A percentile compares a stretch with the other conserved stretches of the same genome.
Conservation (phyloP, 2,888 invertebrate genomes). For the Erebia epiphron region DNA sequence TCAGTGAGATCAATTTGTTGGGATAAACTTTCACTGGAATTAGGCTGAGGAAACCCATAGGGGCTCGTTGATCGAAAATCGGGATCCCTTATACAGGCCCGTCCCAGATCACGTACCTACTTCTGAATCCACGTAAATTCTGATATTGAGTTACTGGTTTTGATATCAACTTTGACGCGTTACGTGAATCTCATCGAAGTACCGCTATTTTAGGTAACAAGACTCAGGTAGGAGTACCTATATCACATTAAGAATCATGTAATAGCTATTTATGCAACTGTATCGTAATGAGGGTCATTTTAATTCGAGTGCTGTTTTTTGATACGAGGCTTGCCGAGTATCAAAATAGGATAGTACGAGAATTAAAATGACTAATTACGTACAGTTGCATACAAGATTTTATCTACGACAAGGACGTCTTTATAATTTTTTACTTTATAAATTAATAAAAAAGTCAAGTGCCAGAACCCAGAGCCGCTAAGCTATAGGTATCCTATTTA, state of each 20-base stretch:
- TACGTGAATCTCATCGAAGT: slow-evolving; percentile 16
- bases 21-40: slow-evolving; percentile 50
- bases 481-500: too few relatives aligned
- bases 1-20: slow-evolving; percentile 43
- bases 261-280: too few relatives aligned
- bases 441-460: too few relatives aligned
- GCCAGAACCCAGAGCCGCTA: too few relatives aligned
- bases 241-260: neutral
- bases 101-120: slow-evolving; percentile 51
- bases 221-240: neutral
- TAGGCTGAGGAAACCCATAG: slow-evolving; percentile 55
- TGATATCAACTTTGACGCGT: slow-evolving; percentile 24
- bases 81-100: slow-evolving; percentile 52
- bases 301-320: too few relatives aligned
- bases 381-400: too few relatives aligned
- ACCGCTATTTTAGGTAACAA: neutral
- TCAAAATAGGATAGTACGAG: too few relatives aligned
- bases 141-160: slow-evolving; percentile 41
- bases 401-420: too few relatives aligned
- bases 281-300: too few relatives aligned
- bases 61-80: slow-evolving; percentile 63
- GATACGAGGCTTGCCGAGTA: too few relatives aligned
- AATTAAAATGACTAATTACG: too few relatives aligned
- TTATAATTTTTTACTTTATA: too few relatives aligned
- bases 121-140: slow-evolving; percentile 46